Evolutionary conservation across 2,797 vertebrate species (phyloP), one percentile per base, ranked within the genome.

Genomic region (Chromobotia macracanthus): DNA sequence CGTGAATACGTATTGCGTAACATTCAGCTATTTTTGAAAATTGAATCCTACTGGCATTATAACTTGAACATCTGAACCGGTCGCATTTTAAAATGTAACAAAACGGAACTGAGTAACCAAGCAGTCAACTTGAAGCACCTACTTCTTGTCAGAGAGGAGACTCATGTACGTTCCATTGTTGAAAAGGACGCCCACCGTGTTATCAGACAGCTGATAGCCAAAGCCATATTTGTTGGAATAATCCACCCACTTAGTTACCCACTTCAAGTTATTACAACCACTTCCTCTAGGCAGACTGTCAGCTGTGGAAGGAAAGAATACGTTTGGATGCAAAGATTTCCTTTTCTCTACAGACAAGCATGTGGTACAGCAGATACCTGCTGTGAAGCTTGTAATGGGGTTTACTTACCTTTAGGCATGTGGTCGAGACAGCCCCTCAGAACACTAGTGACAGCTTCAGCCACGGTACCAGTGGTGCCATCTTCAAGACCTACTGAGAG

Each of bases 201-300:
- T 95, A 91, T 99, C 96, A 1, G 97, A 98, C 86, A 99, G 93
- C 92, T 99, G 98, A 92, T 99, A 99, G 5, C 98, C 98, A 82
- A 99, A 99, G 89, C 98, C 98, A 0, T 99, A 99, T 88, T 99
- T 99, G 90, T 99, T 99, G 67, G 98, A 99, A 84, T 99, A 99
- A 91, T 99, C 98, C 77, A 99, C 97, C 98, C 98, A 99, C 88
- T 99, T 99, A 75, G 97, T 99, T 88, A 99, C 97, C 98, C 98
- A 99, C 71, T 97, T 97, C 88, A 99, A 95, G 69, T 89, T 96
- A 35, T 92, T 87, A 86, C 92, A 92, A 77, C 94, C 88, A 75
- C 94, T 94, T 79, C 94, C 91, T 83, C 95, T 95, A 75, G 97
- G 96, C 84, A 96, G 94, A 84, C 90, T 89, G 28, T 95, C 95